Conservation (phyloP, 2,113 vertebrate species). For the Alethe diademata region DNA sequence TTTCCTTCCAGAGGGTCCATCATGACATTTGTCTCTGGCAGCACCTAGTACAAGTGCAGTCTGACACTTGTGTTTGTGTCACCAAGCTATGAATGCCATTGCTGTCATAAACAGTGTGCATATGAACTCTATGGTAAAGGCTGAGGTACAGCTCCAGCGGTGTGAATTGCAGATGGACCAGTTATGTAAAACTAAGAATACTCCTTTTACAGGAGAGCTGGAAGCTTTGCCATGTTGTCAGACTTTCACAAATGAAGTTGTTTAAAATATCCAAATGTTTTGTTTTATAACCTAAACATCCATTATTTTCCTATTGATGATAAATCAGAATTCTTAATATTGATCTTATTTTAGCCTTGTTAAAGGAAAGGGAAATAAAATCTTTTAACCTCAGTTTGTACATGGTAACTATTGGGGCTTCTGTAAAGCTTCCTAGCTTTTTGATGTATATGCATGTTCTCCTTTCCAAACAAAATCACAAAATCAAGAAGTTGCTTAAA, state of each 20-base stretch:
- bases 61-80: not conserved
- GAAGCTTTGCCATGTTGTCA: not conserved
- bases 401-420: not conserved
- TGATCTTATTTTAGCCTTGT: not conserved
- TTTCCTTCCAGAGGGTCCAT: not conserved
- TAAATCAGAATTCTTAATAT: not conserved
- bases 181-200: not conserved
- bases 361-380: not conserved
- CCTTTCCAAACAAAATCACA: not conserved
- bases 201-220: not conserved
- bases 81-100: not conserved
- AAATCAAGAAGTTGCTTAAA: not conserved
- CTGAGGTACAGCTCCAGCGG: not conserved
- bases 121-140: not conserved
- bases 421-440: not conserved
- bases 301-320: not conserved
- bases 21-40: not conserved
- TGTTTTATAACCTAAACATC: not conserved
- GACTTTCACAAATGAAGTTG: not conserved
- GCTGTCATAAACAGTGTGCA: not conserved
- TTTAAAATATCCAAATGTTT: not conserved
- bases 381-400: not conserved
- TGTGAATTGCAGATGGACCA: not conserved
- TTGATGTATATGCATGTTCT: not conserved
- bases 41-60: not conserved